These are phyloP conservation scores for Leptothorax acervorum DNA, from an alignment of 2,888 invertebrate genomes.

Conservation along the genomic window DNA sequence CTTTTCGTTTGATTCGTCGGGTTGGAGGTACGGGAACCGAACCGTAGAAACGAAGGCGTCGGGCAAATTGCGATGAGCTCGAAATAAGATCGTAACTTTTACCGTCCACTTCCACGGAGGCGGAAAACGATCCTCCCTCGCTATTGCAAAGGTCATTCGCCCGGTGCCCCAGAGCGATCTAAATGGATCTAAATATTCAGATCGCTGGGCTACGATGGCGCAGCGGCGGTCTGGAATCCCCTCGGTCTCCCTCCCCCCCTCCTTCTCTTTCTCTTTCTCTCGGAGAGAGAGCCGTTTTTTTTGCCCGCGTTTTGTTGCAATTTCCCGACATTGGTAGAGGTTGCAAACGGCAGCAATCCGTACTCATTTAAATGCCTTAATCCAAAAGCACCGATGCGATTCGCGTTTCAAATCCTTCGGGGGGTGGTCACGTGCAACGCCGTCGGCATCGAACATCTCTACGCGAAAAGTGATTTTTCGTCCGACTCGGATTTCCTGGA, in stretches of 20 bases:
- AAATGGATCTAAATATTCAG: constrained; percentile 81
- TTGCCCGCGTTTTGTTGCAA: constrained; percentile 56
- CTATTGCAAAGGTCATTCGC: constrained; percentile 58
- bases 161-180: constrained; percentile 71
- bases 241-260: background rate
- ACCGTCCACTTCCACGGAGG: constrained; percentile 38
- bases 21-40: background rate
- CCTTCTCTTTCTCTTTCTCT: background rate
- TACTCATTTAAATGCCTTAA: constrained; percentile 70
- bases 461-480: constrained; percentile 57
- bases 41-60: constrained; percentile 21
- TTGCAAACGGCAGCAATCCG: background rate
- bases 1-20: constrained; percentile 31
- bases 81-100: constrained; percentile 65
- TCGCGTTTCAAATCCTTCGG: constrained; percentile 59
- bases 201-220: constrained; percentile 58
- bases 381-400: constrained; percentile 68
- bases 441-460: constrained; percentile 35
- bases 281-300: constrained; percentile 2
- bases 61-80: constrained; percentile 45
- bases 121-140: constrained; percentile 65
- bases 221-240: constrained; percentile 28
- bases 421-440: constrained; percentile 36
- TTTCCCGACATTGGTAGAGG: constrained; percentile 43
- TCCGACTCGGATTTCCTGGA: constrained; percentile 44